Conservation (phyloP, 2,797 vertebrate genomes). For the Arnoldichthys spilopterus region DNA sequence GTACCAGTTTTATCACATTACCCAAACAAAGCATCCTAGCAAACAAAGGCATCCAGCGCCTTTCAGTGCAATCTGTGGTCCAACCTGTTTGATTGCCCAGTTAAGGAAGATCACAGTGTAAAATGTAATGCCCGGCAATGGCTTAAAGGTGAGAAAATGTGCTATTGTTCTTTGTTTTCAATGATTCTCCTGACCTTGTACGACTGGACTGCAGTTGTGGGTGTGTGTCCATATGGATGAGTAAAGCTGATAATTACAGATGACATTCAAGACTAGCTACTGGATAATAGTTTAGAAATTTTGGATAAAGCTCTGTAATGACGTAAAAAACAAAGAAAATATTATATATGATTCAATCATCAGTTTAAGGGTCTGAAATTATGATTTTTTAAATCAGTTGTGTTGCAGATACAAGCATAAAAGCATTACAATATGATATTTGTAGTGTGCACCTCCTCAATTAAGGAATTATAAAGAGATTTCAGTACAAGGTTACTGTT, state of each 20-base stretch:
- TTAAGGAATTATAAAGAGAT: too few species aligned
- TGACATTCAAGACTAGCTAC: background rate
- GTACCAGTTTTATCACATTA: conserved; percentile 12
- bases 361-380: background rate
- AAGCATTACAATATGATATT: too few species aligned
- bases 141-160: background rate
- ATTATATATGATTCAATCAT: background rate
- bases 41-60: background rate
- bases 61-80: background rate
- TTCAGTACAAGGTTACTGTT: background rate
- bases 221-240: background rate
- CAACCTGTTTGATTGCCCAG: conserved; percentile 9
- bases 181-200: conserved; percentile 2
- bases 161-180: background rate
- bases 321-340: background rate
- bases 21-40: background rate
- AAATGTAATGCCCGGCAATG: background rate
- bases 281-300: background rate
- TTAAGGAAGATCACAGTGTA: background rate
- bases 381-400: too few species aligned
- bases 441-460: too few species aligned
- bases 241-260: background rate
- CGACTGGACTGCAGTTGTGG: background rate
- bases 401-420: too few species aligned
- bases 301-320: background rate